A percentile compares a stretch with the other conserved stretches of the same genome.
These are phyloP conservation scores for Pinna nobilis DNA, from an alignment of 1,140 invertebrate species.

Conservation along the genomic window DNA sequence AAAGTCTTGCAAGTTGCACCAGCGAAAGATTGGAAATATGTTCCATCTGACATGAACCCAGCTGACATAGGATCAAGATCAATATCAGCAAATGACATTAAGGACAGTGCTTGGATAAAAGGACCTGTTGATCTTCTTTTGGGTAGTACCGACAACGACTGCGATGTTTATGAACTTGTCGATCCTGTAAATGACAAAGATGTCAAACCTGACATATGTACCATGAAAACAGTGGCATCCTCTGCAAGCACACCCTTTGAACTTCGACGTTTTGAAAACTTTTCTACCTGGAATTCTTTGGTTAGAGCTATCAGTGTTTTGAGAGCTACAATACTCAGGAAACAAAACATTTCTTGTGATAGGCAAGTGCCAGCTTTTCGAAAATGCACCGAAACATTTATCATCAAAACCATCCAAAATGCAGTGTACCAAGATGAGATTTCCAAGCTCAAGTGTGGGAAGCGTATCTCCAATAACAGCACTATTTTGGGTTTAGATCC, in stretches of 20 bases:
- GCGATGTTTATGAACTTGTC: neutral
- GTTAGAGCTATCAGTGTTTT: neutral
- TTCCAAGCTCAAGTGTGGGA: neutral
- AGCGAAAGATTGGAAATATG: slow-evolving; percentile 26
- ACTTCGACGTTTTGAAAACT: neutral
- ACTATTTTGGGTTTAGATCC: neutral
- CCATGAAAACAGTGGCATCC: neutral
- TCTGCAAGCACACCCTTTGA: slow-evolving; percentile 1
- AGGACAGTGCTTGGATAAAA: slow-evolving; percentile 13
- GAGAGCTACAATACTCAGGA: neutral
- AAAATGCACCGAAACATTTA: neutral
- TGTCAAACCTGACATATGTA: neutral
- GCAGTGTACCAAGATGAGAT: slow-evolving; percentile 13
- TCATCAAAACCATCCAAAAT: slow-evolving; percentile 4
- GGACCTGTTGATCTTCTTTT: slow-evolving; percentile 1
- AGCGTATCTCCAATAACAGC: neutral
- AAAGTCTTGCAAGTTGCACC: slow-evolving; percentile 2
- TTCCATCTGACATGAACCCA: slow-evolving; percentile 25
- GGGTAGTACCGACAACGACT: neutral
- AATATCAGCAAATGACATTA: slow-evolving; percentile 1
- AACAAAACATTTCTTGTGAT: neutral
- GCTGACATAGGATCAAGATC: slow-evolving; percentile 34
- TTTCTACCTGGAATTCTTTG: slow-evolving; percentile 10
- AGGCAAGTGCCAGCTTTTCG: neutral
- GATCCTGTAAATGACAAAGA: slow-evolving; percentile 10